Conservation (phyloP, 2,888 invertebrate species). For the Caenorhabditis doughertyi region DNA sequence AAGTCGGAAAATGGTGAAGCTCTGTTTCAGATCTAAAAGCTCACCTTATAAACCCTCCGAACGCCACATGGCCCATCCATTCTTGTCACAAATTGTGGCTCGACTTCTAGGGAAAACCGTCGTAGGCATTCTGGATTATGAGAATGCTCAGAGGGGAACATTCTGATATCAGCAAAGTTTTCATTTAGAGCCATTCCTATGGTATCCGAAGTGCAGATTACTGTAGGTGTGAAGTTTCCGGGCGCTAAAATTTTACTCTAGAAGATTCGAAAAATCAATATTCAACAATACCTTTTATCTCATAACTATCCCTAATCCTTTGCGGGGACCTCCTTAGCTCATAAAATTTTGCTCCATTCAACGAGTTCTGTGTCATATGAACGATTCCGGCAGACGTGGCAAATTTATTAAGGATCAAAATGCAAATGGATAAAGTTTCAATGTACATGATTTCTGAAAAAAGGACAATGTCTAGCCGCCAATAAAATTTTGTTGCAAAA, state of each 20-base stretch:
- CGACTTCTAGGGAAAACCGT: slow-evolving; percentile 33
- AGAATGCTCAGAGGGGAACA: slow-evolving; percentile 40
- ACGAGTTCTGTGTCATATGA: slow-evolving; percentile 63
- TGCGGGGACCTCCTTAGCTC: slow-evolving; percentile 49
- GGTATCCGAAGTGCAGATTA: slow-evolving; percentile 38
- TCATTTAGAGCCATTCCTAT: slow-evolving; percentile 54
- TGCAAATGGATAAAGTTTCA: slow-evolving; percentile 6
- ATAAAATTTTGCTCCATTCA: slow-evolving; percentile 65
- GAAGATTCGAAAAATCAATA: neutral
- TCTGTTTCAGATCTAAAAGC: no score
- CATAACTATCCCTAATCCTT: slow-evolving; percentile 26
- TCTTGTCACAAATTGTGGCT: slow-evolving; percentile 38
- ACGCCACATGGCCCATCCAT: slow-evolving; percentile 61
- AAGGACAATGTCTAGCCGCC: neutral
- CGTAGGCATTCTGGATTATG: slow-evolving; percentile 27
- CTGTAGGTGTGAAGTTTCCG: slow-evolving; percentile 47
- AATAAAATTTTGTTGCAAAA: neutral
- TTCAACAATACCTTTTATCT: slow-evolving; percentile 40
- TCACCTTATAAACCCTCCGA: slow-evolving; percentile 37
- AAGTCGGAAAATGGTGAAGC: no score
- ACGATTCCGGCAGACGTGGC: slow-evolving; percentile 46
- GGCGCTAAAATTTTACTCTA: slow-evolving; percentile 17
- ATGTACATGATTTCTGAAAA: slow-evolving; percentile 23
- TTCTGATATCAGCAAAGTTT: slow-evolving; percentile 41
- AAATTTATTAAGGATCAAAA: slow-evolving; percentile 14